Base-by-base conservation (phyloP, 2,113 vertebrate genomes). In the Jacana jacana region DNA sequence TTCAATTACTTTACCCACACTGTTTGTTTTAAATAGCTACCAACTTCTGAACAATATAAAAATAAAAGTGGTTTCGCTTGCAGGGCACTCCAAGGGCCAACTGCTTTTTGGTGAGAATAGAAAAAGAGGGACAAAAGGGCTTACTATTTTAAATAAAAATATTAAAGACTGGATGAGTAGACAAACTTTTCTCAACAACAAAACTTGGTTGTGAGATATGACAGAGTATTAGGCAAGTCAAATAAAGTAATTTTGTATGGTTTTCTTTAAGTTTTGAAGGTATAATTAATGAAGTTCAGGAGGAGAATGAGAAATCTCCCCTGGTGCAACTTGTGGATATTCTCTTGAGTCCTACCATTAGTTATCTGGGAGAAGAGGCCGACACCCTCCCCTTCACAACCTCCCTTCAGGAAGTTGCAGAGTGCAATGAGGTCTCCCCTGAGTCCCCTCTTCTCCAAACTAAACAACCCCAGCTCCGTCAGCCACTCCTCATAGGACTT, bases 141-240 rank as follows among this genome's bases (percentile, higher is more conserved):
- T 87, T 49, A 19, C 16, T 64, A 85, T 33, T 78, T 70, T 27
- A 65, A 85, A 70, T 4, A 33, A 61, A 57, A 55, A 60, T 48
- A 28, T 13, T 70, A 19, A 79, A 80, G 7, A 72, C 4, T 40
- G 4, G 15, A 68, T 22, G 5, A 0, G 0, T 2, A 6, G 31
- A 72, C 19, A 69, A 63, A 70, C 13, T 48, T 39, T 44, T 71
- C 39, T 52, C 61, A 91, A 46, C 4, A 5, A 51, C 31, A 72
- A 7, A 76, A 72, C 6, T 15, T n/a, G 23, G 4, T 2, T 60
- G 17, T 28, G 28, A 88, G 31, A 35, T 4, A 1, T 30, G 55
- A 39, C 30, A 78, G 73, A 24, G 4, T 37, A 30, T 30, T 49
- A 61, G 10, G 9, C 11, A 93, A 75, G 28, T 35, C 31, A 83